These are phyloP conservation scores for Telenomus remus DNA, from an alignment of 1,140 invertebrate species.

Conservation along the genomic window DNA sequence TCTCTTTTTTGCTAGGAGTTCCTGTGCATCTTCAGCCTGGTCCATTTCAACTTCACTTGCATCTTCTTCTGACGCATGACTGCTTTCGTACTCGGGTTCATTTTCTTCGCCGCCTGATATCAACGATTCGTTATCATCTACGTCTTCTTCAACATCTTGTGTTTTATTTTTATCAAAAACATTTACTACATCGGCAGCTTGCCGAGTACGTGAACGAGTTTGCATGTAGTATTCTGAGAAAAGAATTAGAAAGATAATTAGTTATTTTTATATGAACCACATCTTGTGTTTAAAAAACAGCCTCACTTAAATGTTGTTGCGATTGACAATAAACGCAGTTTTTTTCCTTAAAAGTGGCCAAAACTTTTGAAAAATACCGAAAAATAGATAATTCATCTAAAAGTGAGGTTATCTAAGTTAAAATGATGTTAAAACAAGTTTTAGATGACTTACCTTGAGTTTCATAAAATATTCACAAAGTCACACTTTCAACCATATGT, in stretches of 20 bases:
- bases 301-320: not conserved
- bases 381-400: no score
- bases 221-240: not conserved
- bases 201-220: not conserved
- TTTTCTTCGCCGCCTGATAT: not conserved
- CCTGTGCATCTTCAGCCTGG: not conserved
- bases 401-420: no score
- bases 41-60: constrained; percentile 1
- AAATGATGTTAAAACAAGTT: no score
- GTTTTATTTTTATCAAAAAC: not conserved
- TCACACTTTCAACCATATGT: no score
- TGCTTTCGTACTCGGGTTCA: not conserved
- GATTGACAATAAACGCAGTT: not conserved
- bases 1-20: not conserved
- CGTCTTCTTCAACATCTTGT: not conserved
- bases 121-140: constrained; percentile 1
- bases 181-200: not conserved
- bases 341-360: no score
- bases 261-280: not conserved
- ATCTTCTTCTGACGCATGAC: not conserved
- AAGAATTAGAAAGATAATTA: not conserved
- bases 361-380: no score
- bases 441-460: no score
- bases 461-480: no score
- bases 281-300: not conserved